Percentiles rank a stretch among this genome's conserved stretches.
phyloP scores from a whole-genome alignment of 2,888 invertebrate genomes.

The Coelopa pilipes region DNA sequence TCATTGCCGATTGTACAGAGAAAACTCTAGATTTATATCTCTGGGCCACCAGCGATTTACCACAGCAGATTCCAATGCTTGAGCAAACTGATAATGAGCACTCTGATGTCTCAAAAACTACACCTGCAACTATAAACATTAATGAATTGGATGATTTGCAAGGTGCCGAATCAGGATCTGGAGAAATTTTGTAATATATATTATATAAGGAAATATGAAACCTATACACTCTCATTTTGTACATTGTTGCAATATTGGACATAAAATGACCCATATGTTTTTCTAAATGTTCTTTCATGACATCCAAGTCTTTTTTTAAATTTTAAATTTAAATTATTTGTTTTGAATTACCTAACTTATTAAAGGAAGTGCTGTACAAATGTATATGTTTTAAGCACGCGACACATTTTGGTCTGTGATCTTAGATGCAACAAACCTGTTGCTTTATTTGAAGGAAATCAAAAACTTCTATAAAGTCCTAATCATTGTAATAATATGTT shows the following conservation, averaged over 20 bases:
- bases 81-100: constrained; percentile 61
- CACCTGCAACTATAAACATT: background rate
- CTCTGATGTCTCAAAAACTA: constrained; percentile 29
- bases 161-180: constrained; percentile 51
- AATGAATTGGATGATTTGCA: constrained; percentile 2
- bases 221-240: too few species aligned
- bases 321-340: background rate
- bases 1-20: constrained; percentile 93
- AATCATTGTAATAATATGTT: background rate
- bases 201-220: background rate
- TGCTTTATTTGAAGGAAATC: background rate
- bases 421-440: background rate
- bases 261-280: background rate
- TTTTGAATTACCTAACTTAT: background rate
- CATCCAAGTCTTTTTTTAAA: background rate
- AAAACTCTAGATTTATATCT: constrained; percentile 87
- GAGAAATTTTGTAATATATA: constrained; percentile 38
- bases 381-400: background rate
- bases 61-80: constrained; percentile 76
- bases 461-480: background rate
- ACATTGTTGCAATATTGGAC: background rate
- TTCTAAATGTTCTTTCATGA: background rate
- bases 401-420: constrained; percentile 28
- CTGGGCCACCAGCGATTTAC: constrained; percentile 82
- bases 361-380: background rate